A percentile compares a stretch with the other conserved stretches of the same genome.
These are phyloP conservation scores for Syngnathoides biaculeatus DNA, from an alignment of 2,113 vertebrate species.

Conservation along the genomic window DNA sequence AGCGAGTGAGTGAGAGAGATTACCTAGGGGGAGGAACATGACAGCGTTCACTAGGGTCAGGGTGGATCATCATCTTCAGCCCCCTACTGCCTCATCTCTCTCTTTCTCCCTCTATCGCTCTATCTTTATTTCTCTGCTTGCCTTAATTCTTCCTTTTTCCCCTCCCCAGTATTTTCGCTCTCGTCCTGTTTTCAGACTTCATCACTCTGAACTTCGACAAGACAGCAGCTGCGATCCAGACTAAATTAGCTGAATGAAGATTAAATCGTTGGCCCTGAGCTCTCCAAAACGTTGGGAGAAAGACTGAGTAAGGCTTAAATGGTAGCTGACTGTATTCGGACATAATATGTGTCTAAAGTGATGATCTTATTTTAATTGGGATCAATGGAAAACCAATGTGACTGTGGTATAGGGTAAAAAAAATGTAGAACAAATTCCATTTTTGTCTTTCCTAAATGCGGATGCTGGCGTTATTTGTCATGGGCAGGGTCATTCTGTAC, in stretches of 20 bases:
- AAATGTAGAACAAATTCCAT: constrained; percentile 65
- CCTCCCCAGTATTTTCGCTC: constrained; percentile 46
- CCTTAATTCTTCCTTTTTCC: constrained; percentile 51
- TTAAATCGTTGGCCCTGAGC: constrained; percentile 74
- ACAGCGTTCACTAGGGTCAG: constrained; percentile 74
- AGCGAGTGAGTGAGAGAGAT: constrained; percentile 73
- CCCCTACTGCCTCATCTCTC: constrained; percentile 35
- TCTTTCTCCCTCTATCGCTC: constrained; percentile 48
- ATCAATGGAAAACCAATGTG: constrained; percentile 74
- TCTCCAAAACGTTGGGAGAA: constrained; percentile 69
- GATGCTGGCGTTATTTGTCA: constrained; percentile 59
- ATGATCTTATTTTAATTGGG: constrained; percentile 53
- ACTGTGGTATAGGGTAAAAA: constrained; percentile 56
- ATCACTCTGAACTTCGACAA: constrained; percentile 73
- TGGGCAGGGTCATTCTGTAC: constrained; percentile 45
- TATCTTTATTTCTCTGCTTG: constrained; percentile 45
- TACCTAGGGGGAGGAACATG: constrained; percentile 75
- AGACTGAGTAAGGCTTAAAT: constrained; percentile 70
- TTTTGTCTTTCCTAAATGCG: constrained; percentile 69
- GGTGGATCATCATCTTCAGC: constrained; percentile 72
- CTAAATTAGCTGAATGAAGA: constrained; percentile 78
- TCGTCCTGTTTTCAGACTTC: constrained; percentile 70
- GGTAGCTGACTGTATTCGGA: constrained; percentile 65
- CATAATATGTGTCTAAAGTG: constrained; percentile 54
- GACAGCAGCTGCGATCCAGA: constrained; percentile 70